These are phyloP conservation scores for Strongylocentrotus purpuratus DNA, from an alignment of 35 echinoderm and acorn worm genomes.

Conservation along the genomic window DNA sequence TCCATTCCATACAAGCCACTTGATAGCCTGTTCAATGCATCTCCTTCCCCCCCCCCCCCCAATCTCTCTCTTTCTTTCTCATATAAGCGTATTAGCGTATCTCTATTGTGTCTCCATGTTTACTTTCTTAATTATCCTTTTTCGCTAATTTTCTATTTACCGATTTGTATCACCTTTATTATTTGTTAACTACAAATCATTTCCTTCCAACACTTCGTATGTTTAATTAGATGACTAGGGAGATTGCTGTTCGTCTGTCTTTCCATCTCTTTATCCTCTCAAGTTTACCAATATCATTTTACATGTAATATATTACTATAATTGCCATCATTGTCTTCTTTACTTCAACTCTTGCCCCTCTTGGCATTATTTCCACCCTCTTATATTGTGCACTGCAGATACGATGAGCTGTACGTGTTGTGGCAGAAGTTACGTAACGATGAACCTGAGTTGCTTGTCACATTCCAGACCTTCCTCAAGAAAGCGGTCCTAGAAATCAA, in stretches of 20 bases:
- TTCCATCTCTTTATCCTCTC: not conserved
- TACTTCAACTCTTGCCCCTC: too few relatives aligned
- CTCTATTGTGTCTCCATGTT: not conserved
- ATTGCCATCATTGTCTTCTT: too few relatives aligned
- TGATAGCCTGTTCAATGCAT: not conserved
- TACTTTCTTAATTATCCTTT: not conserved
- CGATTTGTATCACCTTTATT: not conserved
- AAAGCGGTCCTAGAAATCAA: constrained; percentile 89
- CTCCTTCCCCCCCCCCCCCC: not conserved
- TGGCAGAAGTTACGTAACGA: constrained; percentile 96
- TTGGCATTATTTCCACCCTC: too few relatives aligned
- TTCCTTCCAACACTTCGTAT: not conserved
- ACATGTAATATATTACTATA: not conserved
- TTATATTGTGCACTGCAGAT: constrained; percentile 56
- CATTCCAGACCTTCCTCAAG: constrained; percentile 87
- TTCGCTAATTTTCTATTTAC: not conserved
- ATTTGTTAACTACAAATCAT: not conserved
- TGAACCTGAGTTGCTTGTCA: constrained; percentile 85
- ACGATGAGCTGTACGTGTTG: constrained; percentile 88
- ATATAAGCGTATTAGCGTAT: not conserved
- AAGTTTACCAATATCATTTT: not conserved
- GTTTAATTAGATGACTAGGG: too few relatives aligned
- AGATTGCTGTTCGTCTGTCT: not conserved
- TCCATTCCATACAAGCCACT: not conserved
- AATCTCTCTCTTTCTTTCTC: not conserved